A percentile compares a stretch with the other conserved stretches of the same genome.
Evolutionary conservation across 2,888 invertebrate genomes (phyloP).

Genomic region (Ectemnius continuus): DNA sequence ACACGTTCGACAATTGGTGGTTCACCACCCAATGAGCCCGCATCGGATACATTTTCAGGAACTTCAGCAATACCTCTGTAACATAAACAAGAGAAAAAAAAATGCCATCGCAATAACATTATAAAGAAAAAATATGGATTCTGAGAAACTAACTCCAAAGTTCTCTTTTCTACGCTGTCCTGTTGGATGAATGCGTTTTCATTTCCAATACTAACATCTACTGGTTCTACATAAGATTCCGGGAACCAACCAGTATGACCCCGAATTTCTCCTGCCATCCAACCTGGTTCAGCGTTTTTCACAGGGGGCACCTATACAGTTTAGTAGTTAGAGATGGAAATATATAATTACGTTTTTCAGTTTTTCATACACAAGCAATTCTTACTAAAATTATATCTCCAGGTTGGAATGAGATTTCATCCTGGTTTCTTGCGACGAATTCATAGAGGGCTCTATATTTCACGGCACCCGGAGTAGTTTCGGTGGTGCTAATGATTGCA

Average conservation of each 20-base stretch:
- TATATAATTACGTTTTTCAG: neutral
- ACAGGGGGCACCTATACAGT: conserved; percentile 82
- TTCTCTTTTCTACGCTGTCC: conserved; percentile 74
- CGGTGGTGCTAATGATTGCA: conserved; percentile 72
- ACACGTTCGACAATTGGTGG: conserved; percentile 69
- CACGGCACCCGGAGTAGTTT: conserved; percentile 79
- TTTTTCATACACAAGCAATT: neutral
- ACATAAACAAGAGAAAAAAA: conserved; percentile 32
- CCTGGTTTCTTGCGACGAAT: conserved; percentile 93
- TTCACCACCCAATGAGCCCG: conserved; percentile 77
- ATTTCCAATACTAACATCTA: conserved; percentile 78
- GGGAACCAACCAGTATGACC: conserved; percentile 98
- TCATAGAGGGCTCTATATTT: conserved; percentile 95
- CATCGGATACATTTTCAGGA: conserved; percentile 81
- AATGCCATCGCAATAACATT: neutral
- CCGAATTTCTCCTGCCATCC: conserved; percentile 94
- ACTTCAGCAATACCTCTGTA: conserved; percentile 87
- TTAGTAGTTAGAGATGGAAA: too few species aligned
- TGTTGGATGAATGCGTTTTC: conserved; percentile 76
- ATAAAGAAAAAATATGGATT: neutral
- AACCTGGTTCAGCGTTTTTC: conserved; percentile 97
- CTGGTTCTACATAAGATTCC: conserved; percentile 93
- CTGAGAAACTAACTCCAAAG: conserved; percentile 79
- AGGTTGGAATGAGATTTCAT: conserved; percentile 95
- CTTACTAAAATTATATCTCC: conserved; percentile 93